Conservation (phyloP, 1,140 invertebrate genomes). For the Brachionus asplanchnoidis region DNA sequence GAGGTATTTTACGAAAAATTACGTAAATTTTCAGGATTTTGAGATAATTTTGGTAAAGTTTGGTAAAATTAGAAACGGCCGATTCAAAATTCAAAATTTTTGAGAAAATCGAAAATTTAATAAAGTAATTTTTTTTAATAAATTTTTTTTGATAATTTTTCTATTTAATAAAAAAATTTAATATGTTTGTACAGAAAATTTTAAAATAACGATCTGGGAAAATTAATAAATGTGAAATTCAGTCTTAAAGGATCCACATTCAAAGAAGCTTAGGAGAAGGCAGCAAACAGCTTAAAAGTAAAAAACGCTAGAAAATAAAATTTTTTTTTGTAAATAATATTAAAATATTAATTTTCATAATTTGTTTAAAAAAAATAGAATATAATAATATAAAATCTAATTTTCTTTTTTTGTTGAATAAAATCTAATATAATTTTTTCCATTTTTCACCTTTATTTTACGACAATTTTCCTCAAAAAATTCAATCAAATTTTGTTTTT, state of each 20-base stretch:
- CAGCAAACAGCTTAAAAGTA: neutral
- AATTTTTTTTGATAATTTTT: too few species aligned
- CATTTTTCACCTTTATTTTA: neutral
- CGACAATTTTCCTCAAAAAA: neutral
- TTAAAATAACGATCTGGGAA: neutral
- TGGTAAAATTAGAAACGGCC: too few species aligned
- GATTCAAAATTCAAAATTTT: too few species aligned
- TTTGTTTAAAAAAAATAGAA: neutral
- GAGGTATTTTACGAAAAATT: too few species aligned
- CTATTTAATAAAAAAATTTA: neutral
- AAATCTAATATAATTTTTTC: too few species aligned
- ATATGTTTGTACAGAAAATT: neutral
- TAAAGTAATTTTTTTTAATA: too few species aligned
- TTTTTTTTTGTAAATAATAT: neutral
- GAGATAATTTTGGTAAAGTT: too few species aligned
- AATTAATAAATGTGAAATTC: neutral
- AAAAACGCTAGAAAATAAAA: neutral
- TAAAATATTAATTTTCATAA: too few species aligned
- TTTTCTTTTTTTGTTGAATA: neutral
- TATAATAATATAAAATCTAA: neutral
- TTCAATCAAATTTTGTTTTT: neutral
- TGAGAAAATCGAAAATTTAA: too few species aligned
- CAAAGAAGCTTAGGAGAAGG: neutral
- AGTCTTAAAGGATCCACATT: neutral
- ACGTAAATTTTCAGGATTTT: too few species aligned